These are phyloP conservation scores for Trileptium ribeirensis DNA, from an alignment of 2,888 invertebrate genomes.

Conservation along the genomic window DNA sequence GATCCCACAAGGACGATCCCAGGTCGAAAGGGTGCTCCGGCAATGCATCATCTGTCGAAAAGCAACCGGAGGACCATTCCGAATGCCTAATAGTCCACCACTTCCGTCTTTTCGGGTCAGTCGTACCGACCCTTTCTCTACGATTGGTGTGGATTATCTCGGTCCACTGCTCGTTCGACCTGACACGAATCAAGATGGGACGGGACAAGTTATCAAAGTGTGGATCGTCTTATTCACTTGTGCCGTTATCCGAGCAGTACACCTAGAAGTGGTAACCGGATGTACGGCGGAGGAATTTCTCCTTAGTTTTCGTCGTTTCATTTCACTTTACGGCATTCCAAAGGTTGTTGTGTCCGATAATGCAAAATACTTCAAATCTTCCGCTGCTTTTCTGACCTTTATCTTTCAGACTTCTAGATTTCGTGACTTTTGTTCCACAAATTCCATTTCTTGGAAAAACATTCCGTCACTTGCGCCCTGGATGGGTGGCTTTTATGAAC, in stretches of 20 bases:
- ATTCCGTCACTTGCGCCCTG: background rate
- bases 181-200: background rate
- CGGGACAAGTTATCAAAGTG: constrained; percentile 37
- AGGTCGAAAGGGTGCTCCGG: background rate
- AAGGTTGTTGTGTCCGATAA: constrained; percentile 50
- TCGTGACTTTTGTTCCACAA: background rate
- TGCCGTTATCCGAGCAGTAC: too few relatives aligned
- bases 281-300: constrained; percentile 47
- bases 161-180: constrained; percentile 35
- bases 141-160: too few relatives aligned
- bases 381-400: constrained; percentile 43
- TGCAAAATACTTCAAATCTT: constrained; percentile 51
- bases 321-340: constrained; percentile 46
- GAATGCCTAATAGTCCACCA: background rate
- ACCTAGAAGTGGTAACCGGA: constrained; percentile 49
- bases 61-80: background rate
- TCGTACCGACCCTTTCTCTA: background rate
- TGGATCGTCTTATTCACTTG: constrained; percentile 52
- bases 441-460: background rate
- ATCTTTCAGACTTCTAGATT: constrained; percentile 7
- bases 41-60: background rate
- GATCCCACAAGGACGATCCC: background rate
- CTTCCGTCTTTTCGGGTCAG: background rate
- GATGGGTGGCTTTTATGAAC: constrained; percentile 6
- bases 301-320: constrained; percentile 45